These are phyloP conservation scores for Seira ritae DNA, from an alignment of 2,888 invertebrate genomes.

Conservation along the genomic window DNA sequence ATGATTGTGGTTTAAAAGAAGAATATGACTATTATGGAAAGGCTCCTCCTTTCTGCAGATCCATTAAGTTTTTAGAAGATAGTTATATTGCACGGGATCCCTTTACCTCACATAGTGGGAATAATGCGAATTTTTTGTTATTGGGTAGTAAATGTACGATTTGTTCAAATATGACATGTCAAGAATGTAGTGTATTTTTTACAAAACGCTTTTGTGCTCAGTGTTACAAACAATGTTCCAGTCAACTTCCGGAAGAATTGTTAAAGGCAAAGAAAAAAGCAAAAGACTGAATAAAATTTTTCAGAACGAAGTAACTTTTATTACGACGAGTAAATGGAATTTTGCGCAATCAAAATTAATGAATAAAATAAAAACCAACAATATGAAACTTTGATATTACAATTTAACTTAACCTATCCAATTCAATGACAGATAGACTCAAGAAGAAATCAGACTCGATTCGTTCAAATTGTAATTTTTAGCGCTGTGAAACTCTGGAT, in stretches of 20 bases:
- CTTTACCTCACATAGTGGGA: slow-evolving; percentile 82
- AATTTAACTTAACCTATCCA: no score
- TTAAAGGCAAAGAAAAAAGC: slow-evolving; percentile 60
- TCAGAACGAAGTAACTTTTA: background rate
- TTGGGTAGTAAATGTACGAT: slow-evolving; percentile 85
- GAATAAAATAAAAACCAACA: no score
- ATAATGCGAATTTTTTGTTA: slow-evolving; percentile 85
- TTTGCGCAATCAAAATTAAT: no score
- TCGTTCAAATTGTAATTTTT: no score
- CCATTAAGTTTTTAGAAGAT: slow-evolving; percentile 83
- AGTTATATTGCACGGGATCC: slow-evolving; percentile 91
- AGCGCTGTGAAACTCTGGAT: no score
- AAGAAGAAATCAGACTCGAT: no score
- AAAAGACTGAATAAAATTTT: slow-evolving; percentile 45
- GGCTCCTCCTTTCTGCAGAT: slow-evolving; percentile 84
- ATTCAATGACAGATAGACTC: no score
- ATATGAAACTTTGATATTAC: no score
- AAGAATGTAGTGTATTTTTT: slow-evolving; percentile 89
- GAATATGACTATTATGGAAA: slow-evolving; percentile 86
- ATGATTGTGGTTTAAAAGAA: slow-evolving; percentile 82
- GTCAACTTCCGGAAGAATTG: slow-evolving; percentile 83
- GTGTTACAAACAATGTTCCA: slow-evolving; percentile 81
- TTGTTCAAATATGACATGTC: slow-evolving; percentile 85
- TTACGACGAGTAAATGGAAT: no score
- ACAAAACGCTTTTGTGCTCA: slow-evolving; percentile 83